Evolutionary conservation across 2,888 invertebrate species (phyloP).

Genomic region (Yponomeuta malinellus): DNA sequence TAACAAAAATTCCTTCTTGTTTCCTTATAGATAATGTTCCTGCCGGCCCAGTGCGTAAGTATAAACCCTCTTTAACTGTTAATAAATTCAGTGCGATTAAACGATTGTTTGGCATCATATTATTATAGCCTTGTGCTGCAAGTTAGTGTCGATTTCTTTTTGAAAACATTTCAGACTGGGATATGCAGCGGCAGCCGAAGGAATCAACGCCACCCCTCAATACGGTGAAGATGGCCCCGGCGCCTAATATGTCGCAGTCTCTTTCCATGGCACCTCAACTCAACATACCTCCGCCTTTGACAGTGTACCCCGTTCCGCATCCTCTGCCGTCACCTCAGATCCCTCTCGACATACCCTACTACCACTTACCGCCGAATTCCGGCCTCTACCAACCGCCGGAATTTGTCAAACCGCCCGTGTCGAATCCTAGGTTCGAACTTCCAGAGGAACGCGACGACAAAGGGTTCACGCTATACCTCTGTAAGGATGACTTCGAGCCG

Average conservation of each 20-base stretch:
- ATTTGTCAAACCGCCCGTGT: not conserved
- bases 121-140: not conserved
- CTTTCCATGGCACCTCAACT: not conserved
- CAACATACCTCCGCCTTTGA: not conserved
- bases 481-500: conserved; percentile 55
- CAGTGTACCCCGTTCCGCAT: not conserved
- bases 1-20: not conserved
- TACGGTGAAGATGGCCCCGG: not conserved
- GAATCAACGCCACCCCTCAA: not conserved
- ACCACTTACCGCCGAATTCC: conserved; percentile 4
- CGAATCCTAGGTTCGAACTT: not conserved
- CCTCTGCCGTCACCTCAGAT: not conserved
- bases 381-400: not conserved
- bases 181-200: not conserved
- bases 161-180: conserved; percentile 7
- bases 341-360: not conserved
- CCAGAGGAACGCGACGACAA: not conserved
- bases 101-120: not conserved
- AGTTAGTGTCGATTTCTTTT: not conserved
- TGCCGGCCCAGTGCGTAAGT: not conserved
- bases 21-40: not conserved
- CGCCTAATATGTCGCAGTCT: not conserved
- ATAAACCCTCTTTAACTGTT: not conserved
- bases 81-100: not conserved
- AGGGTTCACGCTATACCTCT: conserved; percentile 36